A percentile compares a stretch with the other conserved stretches of the same genome.
phyloP scores from a whole-genome alignment of 2,113 vertebrate species.

The Megalops atlanticus region DNA sequence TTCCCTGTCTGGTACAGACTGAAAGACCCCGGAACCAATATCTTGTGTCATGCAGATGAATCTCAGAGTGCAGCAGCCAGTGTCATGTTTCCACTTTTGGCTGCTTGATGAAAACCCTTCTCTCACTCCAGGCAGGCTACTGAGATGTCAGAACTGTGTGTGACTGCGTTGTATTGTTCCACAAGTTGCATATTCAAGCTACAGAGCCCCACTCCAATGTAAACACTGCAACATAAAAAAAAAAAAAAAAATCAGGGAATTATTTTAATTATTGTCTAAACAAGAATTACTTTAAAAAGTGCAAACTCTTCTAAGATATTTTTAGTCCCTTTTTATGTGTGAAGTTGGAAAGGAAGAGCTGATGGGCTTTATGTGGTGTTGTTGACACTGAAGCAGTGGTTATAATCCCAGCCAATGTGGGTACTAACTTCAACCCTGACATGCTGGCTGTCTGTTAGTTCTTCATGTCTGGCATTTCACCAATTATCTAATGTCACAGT shows the following conservation, averaged over 20 bases:
- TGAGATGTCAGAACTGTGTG: background rate
- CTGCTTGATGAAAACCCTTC: constrained; percentile 23
- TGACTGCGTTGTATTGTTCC: background rate
- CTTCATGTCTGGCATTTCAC: background rate
- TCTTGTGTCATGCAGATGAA: constrained; percentile 46
- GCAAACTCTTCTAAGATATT: background rate
- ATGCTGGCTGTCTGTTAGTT: constrained; percentile 7
- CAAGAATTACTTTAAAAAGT: background rate
- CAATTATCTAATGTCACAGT: background rate
- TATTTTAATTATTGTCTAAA: background rate
- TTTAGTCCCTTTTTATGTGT: background rate
- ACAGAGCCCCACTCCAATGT: background rate
- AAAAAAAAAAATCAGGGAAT: background rate
- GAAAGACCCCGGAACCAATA: background rate
- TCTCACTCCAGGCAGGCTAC: constrained; percentile 29
- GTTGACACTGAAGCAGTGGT: background rate
- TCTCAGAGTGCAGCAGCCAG: constrained; percentile 27
- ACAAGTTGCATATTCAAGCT: background rate
- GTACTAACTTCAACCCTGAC: background rate
- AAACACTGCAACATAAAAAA: constrained; percentile 11
- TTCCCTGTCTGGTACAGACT: constrained; percentile 27
- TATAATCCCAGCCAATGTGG: constrained; percentile 5
- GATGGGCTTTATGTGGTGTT: background rate
- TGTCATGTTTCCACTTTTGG: constrained; percentile 29
- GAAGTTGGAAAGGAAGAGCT: background rate